Evolutionary conservation across 2,113 vertebrate species (phyloP).

Genomic region (Corynorhinus townsendii): DNA sequence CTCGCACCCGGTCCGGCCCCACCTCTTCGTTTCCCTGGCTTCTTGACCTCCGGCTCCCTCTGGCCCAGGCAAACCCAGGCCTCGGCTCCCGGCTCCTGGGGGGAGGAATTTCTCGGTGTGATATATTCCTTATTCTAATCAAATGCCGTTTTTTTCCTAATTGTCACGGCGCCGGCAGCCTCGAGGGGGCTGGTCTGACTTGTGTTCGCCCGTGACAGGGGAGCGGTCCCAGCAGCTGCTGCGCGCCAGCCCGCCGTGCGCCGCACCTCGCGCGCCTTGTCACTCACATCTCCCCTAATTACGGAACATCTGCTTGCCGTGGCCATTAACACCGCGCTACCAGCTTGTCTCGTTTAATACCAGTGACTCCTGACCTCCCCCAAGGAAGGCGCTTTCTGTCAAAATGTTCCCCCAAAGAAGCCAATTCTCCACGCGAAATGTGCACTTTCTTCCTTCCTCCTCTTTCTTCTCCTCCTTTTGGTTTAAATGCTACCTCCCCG

Average conservation of each 20-base stretch:
- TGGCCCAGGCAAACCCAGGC: not conserved
- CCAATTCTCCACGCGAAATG: conserved; percentile 72
- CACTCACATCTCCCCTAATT: conserved; percentile 99
- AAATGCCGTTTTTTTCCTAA: conserved; percentile 82
- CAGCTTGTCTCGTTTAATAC: conserved; percentile 97
- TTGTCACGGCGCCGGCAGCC: conserved; percentile 83
- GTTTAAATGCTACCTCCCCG: not conserved
- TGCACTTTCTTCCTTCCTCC: not conserved
- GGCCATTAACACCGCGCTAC: conserved; percentile 94
- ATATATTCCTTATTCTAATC: conserved; percentile 84
- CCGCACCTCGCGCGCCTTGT: conserved; percentile 94
- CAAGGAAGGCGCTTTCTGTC: conserved; percentile 91
- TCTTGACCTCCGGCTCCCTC: not conserved
- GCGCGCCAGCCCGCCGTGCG: conserved; percentile 91
- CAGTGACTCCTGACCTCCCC: conserved; percentile 95
- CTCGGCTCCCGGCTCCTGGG: conserved; percentile 35
- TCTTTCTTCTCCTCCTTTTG: not conserved
- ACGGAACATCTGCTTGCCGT: conserved; percentile 99
- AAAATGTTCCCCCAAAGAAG: conserved; percentile 85
- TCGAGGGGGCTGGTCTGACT: conserved; percentile 92
- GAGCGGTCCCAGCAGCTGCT: conserved; percentile 94
- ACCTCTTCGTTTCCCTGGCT: fast-evolving
- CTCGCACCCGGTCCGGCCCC: fast-evolving
- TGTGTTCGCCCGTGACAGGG: conserved; percentile 94
- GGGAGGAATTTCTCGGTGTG: conserved; percentile 54